Evolutionary conservation across 2,888 invertebrate species (phyloP).

Genomic region (Linyphia triangularis): DNA sequence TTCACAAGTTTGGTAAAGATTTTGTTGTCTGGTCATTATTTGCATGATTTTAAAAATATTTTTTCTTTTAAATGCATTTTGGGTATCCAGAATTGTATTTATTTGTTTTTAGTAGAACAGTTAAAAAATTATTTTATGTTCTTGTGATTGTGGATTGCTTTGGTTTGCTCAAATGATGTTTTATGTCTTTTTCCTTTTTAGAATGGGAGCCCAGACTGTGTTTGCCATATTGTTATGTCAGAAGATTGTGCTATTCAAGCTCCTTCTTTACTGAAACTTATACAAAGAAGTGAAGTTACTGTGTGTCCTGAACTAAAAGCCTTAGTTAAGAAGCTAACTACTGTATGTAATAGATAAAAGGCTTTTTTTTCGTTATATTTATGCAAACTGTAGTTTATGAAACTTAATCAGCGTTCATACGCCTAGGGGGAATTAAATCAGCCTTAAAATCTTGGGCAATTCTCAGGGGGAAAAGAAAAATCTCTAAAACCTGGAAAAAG

Average conservation of each 20-base stretch:
- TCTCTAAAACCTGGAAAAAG: too few species aligned
- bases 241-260: constrained; percentile 70
- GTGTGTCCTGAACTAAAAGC: constrained; percentile 78
- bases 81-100: too few species aligned
- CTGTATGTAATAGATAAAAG: not conserved
- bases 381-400: too few species aligned
- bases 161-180: not conserved
- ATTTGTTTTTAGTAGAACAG: too few species aligned
- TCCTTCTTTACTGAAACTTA: constrained; percentile 82
- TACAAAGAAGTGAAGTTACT: constrained; percentile 81
- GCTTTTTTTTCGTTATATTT: too few species aligned
- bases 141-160: too few species aligned
- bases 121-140: too few species aligned
- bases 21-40: too few species aligned
- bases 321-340: constrained; percentile 71
- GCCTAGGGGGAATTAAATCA: too few species aligned
- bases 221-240: constrained; percentile 54
- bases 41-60: not conserved
- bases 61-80: not conserved
- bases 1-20: constrained; percentile 80
- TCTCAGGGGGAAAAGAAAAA: too few species aligned
- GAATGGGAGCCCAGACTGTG: not conserved
- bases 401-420: too few species aligned
- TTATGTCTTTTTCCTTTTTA: not conserved
- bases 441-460: too few species aligned